Evolutionary conservation across 1,140 invertebrate genomes (phyloP).

Genomic region (Helicoverpa armigera): DNA sequence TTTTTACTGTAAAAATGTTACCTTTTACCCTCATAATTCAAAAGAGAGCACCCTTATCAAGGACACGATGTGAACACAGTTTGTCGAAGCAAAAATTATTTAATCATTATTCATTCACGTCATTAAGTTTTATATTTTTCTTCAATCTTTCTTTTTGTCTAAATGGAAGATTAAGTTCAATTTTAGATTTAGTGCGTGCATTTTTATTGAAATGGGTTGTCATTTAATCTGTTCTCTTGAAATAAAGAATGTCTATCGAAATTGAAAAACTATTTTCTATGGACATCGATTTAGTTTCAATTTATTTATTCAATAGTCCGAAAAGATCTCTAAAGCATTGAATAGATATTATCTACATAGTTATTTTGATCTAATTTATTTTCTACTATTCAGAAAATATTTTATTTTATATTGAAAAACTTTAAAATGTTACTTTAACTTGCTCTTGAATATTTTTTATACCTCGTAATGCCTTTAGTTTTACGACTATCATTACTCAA

Average conservation of each 20-base stretch:
- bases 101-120: constrained; percentile 25
- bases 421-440: no score
- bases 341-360: background rate
- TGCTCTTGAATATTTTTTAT: no score
- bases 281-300: background rate
- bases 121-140: constrained; percentile 25
- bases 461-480: no score
- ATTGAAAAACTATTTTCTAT: constrained; percentile 19
- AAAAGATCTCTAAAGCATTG: background rate
- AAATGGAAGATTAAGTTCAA: background rate
- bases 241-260: constrained; percentile 14
- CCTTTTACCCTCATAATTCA: constrained; percentile 43
- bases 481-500: no score
- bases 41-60: constrained; percentile 26
- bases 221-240: background rate
- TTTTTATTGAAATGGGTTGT: constrained; percentile 25
- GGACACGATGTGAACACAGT: constrained; percentile 25
- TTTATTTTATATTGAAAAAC: no score
- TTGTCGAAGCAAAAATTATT: constrained; percentile 38
- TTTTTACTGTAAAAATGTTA: constrained; percentile 42
- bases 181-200: constrained; percentile 5
- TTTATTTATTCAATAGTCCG: constrained; percentile 8
- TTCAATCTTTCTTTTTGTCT: constrained; percentile 1
- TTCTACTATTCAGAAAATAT: background rate
- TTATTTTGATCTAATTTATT: background rate